Conservation (phyloP, 2,113 vertebrate genomes). For the Pseudolaguvia tuberculata region DNA sequence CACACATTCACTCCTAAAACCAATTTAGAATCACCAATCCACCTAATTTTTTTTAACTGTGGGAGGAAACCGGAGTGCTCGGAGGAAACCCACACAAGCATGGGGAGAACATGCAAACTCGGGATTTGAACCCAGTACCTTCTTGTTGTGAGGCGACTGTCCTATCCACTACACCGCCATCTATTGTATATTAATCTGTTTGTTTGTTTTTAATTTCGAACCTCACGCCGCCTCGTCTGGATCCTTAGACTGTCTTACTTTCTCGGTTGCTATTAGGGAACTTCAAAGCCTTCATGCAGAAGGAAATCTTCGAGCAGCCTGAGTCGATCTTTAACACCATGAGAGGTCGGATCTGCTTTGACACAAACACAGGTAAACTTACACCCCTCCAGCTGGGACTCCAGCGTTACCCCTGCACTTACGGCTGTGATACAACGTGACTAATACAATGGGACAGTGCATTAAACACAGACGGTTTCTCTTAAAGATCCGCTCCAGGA, state of each 20-base stretch:
- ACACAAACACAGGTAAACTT: constrained; percentile 76
- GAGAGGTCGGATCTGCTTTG: constrained; percentile 93
- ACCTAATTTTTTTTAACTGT: too few species aligned
- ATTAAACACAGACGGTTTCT: background rate
- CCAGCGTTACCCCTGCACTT: background rate
- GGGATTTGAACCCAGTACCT: too few species aligned
- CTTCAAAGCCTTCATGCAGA: constrained; percentile 96
- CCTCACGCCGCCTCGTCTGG: background rate
- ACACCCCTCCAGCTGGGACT: background rate
- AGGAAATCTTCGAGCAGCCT: constrained; percentile 96
- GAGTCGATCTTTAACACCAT: constrained; percentile 94
- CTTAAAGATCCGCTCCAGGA: too few species aligned
- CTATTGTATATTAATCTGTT: background rate
- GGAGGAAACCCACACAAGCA: too few species aligned
- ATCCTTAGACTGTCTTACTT: background rate
- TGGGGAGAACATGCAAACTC: too few species aligned
- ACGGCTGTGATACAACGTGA: background rate
- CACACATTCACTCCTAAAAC: too few species aligned
- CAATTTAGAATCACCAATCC: too few species aligned
- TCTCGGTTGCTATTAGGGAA: constrained; percentile 69
- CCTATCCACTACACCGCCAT: too few species aligned
- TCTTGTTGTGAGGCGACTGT: too few species aligned
- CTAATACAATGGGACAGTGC: background rate
- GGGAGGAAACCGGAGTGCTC: too few species aligned
- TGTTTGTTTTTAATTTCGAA: too few species aligned